phyloP scores from a whole-genome alignment of 2,888 invertebrate species.

The Miltochrista miniata region DNA sequence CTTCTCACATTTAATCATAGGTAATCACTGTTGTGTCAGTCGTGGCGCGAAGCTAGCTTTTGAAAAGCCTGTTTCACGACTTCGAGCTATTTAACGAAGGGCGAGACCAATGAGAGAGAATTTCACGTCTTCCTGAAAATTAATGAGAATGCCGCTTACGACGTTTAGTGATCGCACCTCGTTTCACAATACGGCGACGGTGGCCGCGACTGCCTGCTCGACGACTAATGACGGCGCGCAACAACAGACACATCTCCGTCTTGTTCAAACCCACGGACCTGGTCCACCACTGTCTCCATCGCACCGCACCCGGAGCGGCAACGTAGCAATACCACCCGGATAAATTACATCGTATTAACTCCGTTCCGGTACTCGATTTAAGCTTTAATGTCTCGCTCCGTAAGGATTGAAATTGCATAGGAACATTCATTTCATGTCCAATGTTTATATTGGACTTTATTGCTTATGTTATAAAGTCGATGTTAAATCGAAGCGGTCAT shows the following conservation, averaged over 20 bases:
- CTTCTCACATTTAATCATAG: constrained; percentile 25
- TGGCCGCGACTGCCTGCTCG: constrained; percentile 58
- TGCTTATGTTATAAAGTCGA: constrained; percentile 68
- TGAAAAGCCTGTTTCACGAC: constrained; percentile 49
- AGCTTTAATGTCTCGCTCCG: constrained; percentile 71
- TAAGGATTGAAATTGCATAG: constrained; percentile 81
- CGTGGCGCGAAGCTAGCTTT: constrained; percentile 27
- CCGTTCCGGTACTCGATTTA: constrained; percentile 76
- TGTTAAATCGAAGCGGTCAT: constrained; percentile 57
- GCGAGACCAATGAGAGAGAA: constrained; percentile 66
- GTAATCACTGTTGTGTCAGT: constrained; percentile 17
- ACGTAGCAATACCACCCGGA: constrained; percentile 77
- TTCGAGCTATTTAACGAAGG: constrained; percentile 67
- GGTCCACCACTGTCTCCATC: constrained; percentile 54
- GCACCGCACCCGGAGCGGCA: constrained; percentile 73
- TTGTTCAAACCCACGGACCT: constrained; percentile 43
- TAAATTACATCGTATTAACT: constrained; percentile 83
- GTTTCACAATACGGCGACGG: constrained; percentile 69
- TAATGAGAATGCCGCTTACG: constrained; percentile 78
- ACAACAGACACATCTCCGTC: constrained; percentile 67
- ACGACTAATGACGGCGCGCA: constrained; percentile 70
- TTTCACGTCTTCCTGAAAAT: constrained; percentile 80
- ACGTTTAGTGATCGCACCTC: constrained; percentile 72
- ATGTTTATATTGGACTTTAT: constrained; percentile 72
- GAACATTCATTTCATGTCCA: constrained; percentile 56